Percentiles rank a stretch among this genome's conserved stretches.
These are phyloP conservation scores for Myrmecophaga tridactyla DNA, from an alignment of 2,113 vertebrate genomes.

Conservation along the genomic window DNA sequence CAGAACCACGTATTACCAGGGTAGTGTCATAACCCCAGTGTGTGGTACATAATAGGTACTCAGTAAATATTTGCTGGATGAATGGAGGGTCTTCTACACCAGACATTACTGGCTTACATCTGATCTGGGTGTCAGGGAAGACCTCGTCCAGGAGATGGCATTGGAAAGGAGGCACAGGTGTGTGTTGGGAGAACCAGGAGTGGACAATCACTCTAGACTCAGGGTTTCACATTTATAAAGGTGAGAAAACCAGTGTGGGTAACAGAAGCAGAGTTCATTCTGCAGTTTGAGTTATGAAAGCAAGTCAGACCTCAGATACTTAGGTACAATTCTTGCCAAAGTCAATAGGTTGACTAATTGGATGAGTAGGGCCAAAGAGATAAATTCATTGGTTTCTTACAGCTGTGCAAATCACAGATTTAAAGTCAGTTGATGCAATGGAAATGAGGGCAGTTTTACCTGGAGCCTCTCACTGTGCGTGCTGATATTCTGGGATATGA, in stretches of 20 bases:
- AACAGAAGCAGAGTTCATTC: neutral
- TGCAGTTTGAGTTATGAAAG: neutral
- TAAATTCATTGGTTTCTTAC: neutral
- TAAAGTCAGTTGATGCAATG: neutral
- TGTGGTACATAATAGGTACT: fast-evolving
- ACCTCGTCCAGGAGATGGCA: neutral
- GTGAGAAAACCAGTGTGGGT: neutral
- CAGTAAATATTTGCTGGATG: neutral
- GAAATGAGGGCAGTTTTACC: neutral
- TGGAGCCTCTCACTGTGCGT: neutral
- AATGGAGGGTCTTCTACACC: neutral
- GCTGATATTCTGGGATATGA: fast-evolving
- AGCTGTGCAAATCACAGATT: neutral
- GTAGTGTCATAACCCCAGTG: neutral
- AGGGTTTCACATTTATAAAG: neutral
- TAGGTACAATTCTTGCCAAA: neutral
- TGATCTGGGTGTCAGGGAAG: neutral
- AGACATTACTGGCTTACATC: neutral
- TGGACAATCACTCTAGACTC: neutral
- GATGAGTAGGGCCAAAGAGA: neutral
- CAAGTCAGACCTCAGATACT: neutral
- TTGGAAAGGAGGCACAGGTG: neutral
- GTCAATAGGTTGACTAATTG: neutral
- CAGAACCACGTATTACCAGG: neutral
- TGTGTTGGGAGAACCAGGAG: neutral